These are phyloP conservation scores for Leptinotarsa defecta DNA, from an alignment of 1,140 invertebrate genomes.

Conservation along the genomic window DNA sequence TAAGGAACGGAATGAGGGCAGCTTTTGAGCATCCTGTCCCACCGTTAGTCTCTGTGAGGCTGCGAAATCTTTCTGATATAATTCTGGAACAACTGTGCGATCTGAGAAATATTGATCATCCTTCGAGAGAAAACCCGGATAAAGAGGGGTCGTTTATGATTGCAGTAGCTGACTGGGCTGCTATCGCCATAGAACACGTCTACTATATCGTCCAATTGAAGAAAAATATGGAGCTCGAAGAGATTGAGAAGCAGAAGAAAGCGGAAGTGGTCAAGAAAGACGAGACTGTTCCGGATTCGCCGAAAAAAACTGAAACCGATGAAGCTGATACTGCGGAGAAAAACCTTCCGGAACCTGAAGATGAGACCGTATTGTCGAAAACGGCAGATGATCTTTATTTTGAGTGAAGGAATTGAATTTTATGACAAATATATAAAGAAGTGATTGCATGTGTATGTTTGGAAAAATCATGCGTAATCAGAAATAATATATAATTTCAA, in stretches of 20 bases:
- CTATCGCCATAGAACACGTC: slow-evolving; percentile 44
- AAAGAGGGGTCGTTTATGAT: slow-evolving; percentile 37
- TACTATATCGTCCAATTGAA: slow-evolving; percentile 46
- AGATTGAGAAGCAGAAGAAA: slow-evolving; percentile 36
- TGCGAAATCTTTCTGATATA: slow-evolving; percentile 47
- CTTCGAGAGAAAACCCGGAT: slow-evolving; percentile 38
- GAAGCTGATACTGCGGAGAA: background rate
- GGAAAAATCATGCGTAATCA: too few species aligned
- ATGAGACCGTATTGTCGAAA: background rate
- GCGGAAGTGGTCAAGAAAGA: slow-evolving; percentile 8
- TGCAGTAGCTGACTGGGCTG: slow-evolving; percentile 45
- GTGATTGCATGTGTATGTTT: too few species aligned
- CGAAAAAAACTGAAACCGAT: background rate
- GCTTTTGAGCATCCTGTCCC: slow-evolving; percentile 42
- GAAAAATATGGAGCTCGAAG: slow-evolving; percentile 43
- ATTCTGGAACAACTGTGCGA: slow-evolving; percentile 47
- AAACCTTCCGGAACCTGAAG: background rate
- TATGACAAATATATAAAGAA: too few species aligned
- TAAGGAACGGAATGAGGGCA: slow-evolving; percentile 36
- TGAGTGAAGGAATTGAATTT: background rate
- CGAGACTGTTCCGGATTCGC: background rate
- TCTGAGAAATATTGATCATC: slow-evolving; percentile 39
- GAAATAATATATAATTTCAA: too few species aligned
- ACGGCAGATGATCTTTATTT: background rate
- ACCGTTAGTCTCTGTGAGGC: slow-evolving; percentile 44